These are phyloP conservation scores for Nannobrachium achirus DNA, from an alignment of 2,113 vertebrate species.

Conservation along the genomic window DNA sequence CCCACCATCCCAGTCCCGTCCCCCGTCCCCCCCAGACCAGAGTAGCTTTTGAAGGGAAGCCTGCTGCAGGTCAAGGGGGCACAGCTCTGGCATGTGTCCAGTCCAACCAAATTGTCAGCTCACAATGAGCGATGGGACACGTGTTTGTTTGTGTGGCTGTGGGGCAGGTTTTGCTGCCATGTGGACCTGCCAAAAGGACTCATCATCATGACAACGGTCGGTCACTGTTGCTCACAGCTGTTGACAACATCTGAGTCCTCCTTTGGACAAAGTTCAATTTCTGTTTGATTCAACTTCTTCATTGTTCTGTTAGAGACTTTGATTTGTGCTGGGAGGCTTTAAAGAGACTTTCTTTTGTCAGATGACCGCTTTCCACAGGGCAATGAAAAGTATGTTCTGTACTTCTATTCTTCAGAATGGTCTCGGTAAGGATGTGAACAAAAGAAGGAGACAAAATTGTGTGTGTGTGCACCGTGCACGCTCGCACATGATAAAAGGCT, in stretches of 20 bases:
- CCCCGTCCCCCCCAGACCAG: not conserved
- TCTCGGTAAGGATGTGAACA: not conserved
- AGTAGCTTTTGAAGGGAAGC: not conserved
- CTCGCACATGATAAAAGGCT: too few species aligned
- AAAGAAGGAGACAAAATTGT: not conserved
- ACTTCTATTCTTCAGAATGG: not conserved
- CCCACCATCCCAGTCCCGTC: not conserved
- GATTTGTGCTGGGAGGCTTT: too few species aligned
- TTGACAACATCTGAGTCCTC: too few species aligned
- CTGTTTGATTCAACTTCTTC: not conserved
- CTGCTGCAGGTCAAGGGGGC: not conserved
- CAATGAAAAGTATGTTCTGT: too few species aligned
- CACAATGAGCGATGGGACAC: slow-evolving; percentile 20
- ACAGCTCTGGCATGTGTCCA: not conserved
- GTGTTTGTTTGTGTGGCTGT: slow-evolving; percentile 36
- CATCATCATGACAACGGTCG: slow-evolving; percentile 18
- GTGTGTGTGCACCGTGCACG: not conserved
- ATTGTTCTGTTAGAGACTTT: too few species aligned
- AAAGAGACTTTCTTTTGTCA: not conserved
- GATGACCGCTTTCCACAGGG: too few species aligned
- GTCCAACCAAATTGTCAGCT: slow-evolving; percentile 5
- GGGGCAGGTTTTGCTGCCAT: slow-evolving; percentile 15
- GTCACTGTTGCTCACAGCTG: slow-evolving; percentile 34
- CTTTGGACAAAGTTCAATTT: not conserved
- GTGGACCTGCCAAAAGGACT: slow-evolving; percentile 5